Conservation (phyloP, 2,113 vertebrate species). For the Odocoileus virginianus region DNA sequence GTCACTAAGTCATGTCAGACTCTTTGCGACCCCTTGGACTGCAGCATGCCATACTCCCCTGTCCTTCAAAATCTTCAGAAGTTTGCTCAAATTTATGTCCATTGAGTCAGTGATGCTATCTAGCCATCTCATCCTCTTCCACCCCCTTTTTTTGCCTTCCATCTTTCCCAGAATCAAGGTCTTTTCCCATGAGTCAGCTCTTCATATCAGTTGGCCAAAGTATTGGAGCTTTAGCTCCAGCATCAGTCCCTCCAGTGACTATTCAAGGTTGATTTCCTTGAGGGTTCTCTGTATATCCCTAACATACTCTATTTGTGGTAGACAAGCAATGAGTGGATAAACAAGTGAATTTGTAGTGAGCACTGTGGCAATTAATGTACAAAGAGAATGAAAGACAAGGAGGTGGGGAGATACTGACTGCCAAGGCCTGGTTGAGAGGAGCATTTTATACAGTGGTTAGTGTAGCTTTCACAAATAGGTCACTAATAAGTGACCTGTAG, state of each 20-base stretch:
- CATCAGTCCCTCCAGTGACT: not conserved
- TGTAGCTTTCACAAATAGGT: not conserved
- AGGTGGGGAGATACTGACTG: no score
- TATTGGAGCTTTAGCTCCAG: not conserved
- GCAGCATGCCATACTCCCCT: not conserved
- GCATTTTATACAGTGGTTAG: not conserved
- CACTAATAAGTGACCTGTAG: not conserved
- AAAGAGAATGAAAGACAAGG: not conserved
- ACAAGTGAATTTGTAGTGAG: not conserved
- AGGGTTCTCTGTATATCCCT: not conserved
- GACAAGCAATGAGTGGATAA: not conserved
- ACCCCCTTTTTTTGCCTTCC: not conserved
- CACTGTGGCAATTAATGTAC: not conserved
- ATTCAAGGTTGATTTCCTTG: not conserved
- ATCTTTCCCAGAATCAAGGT: not conserved
- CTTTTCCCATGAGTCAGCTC: not conserved
- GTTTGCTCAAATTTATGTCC: not conserved
- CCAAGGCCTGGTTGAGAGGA: rapidly evolving
- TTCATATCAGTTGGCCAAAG: not conserved
- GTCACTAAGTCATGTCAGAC: not conserved
- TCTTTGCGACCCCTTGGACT: rapidly evolving
- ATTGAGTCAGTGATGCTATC: not conserved
- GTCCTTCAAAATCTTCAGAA: not conserved
- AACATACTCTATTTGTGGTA: not conserved
- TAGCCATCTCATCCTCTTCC: not conserved